Base-by-base conservation (phyloP, 92 coral and sea anemone genomes). In the Zoanthus sociatus region DNA sequence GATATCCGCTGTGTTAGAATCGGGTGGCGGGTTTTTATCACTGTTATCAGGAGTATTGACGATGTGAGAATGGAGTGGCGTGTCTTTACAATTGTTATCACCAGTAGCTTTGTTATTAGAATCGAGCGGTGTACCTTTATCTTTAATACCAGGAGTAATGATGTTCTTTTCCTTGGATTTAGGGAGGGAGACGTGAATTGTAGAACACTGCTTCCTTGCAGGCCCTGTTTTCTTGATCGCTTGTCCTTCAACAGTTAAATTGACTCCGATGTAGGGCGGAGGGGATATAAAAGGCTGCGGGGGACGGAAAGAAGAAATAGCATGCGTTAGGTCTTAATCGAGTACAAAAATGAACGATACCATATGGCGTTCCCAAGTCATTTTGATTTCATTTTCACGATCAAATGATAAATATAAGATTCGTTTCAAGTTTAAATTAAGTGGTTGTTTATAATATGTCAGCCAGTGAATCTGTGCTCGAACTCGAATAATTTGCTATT, bases 181-280 rank as follows among this genome's bases (percentile, higher is more conserved):
- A 42, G 93, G 55, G 47, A 93, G 83, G 50, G 94, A 55, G 21
- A 87, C 32, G 55, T 94, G 89, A 14, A 89, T 90, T 79, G 83
- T 87, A 42, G 91, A 82, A 30, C 83, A 63, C 17, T 78, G 89
- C 32, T 89, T 79, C 33, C 75, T 46, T 58, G 51, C 33, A 15
- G 45, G 69, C 53, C 91, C 87, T 5, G 93, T 66, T 56, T 93
- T 92, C 17, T 91, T 93, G 17, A 96, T 87, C 55, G 94, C 94
- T 55, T 92, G 93, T 0, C 99, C 99, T 77, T 93, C 96, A 4
- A 97, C 93, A 7, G 95, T 81, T 83, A 97, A 50, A 76, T 88
- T 95, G 31, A 97, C 94, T 20, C 99, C 99, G 44, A 97, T 97
- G 77, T 97, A 97, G 5, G 99, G 98, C 1, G 99, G 99, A 0